Evolutionary conservation across 2,113 vertebrate genomes (phyloP), one percentile per base, ranked within the genome.

Genomic region (Axis porcinus): DNA sequence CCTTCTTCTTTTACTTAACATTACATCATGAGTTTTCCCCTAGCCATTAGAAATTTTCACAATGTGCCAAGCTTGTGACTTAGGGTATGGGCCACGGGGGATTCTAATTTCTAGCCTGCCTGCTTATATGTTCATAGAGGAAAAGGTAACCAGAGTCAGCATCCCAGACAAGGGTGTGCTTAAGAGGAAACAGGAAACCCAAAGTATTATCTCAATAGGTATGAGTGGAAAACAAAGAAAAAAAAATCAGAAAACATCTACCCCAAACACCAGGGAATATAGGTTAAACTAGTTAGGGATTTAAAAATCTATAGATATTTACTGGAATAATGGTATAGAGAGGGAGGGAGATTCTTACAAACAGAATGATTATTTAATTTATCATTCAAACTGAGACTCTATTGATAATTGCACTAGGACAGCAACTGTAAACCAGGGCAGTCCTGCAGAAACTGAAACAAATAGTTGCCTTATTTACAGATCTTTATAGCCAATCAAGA

Each of bases 11-110:
- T 94, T 90, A 86, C 54, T 85, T 92, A 87, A 33, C 67, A 97
- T 95, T 96, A 83, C 54, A 86, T 97, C 96, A 93, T 97, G 79
- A 84, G 33, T 93, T 94, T 94, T 43, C 45, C 79, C 17, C n/a
- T 82, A 82, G 95, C 36, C 89, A 89, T 94, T 93, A 96, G 47
- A 94, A 54, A 52, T 94, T 97, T 92, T 54, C 55, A 96, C 36
- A 79, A 67, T 8, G 16, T 91, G 64, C 89, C 95, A 97, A 92
- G 57, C 57, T 47, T 96, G 17, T 91, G 67, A 87, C 62, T 91
- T 89, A 91, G 89, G 36, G 30, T 50, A 57, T n/a, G 15, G 17
- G 33, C 45, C 79, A 76, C 5, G 4, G 14, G 57, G 84, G 45
- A 97, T 87, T 94, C 83, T 87, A 97, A 50, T 91, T 27, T 36